Evolutionary conservation across 1,140 invertebrate species (phyloP), one percentile per base, ranked within the genome.

Genomic region (Temnothorax nylanderi): DNA sequence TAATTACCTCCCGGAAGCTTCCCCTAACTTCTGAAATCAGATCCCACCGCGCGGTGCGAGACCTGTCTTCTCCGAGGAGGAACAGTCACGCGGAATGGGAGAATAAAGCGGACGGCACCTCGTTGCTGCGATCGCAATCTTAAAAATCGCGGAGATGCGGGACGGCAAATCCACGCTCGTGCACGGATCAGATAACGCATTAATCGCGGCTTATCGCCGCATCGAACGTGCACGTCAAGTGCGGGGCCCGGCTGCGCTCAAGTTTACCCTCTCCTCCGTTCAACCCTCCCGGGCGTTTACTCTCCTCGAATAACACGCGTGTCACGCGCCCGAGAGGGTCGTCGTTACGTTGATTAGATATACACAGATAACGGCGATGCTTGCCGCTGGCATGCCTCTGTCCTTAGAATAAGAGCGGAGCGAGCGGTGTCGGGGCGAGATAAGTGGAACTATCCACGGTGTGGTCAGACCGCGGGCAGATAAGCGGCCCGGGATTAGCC

Each of bases 181-280:
- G 85, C 72, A 62, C 21, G n/a, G 60, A 89, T 90, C 89, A 90
- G 88, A 90, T 90, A 90, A 69, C 44, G 51, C 21, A 67, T 72
- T 89, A 90, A 90, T 90, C 89, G 88, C 89, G 11, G 74, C 74
- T 87, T 90, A 89, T 90, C 89, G 77, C 21, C 34, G 49, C 10
- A 54, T 65, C 58, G 56, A 56, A 64, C 69, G 67, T 72, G 67
- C 37, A 75, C 85, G 85, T 86, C 88, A 72, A 69, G 88, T 44
- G 77, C 18, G 37, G 2, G 26, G 44, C 44, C 1, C 49, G n/a
- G 11, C 49, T 16, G 34, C 87, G 85, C 72, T 69, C 72, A 49
- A 76, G 76, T 81, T 85, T 81, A 76, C 62, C 37, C 86, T 60
- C 64, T 21, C n/a, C 65, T 49, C 41, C 65, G 75, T 64, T 87